phyloP scores from a whole-genome alignment of 2,888 invertebrate genomes.

The Tachina grossa region DNA sequence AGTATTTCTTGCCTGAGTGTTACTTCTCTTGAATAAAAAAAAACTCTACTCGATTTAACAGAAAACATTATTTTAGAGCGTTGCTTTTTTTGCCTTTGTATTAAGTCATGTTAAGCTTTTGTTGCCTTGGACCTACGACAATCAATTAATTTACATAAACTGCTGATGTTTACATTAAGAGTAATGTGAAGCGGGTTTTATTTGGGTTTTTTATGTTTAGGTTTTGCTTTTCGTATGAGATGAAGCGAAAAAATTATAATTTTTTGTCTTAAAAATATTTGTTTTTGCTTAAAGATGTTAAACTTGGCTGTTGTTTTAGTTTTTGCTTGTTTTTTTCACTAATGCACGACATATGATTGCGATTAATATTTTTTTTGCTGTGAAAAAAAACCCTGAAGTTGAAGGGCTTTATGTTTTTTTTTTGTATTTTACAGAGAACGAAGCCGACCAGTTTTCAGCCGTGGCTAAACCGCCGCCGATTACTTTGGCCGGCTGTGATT shows the following conservation, averaged over 20 bases:
- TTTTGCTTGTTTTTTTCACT: not conserved
- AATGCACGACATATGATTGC: not conserved
- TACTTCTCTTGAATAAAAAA: no score
- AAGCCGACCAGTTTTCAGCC: no score
- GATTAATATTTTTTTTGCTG: not conserved
- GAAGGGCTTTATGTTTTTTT: not conserved
- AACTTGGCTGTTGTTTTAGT: not conserved
- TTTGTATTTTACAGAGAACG: no score
- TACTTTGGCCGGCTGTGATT: no score
- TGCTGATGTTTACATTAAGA: constrained; percentile 6
- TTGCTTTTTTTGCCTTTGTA: not conserved
- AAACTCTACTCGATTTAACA: not conserved
- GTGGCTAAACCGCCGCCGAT: no score
- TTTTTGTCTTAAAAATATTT: not conserved
- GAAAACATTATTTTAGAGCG: constrained; percentile 1
- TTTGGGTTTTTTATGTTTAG: not conserved
- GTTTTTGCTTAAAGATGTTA: constrained; percentile 17
- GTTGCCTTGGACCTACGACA: not conserved
- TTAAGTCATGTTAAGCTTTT: not conserved
- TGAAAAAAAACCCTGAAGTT: not conserved
- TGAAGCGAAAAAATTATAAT: not conserved
- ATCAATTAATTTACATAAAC: constrained; percentile 28
- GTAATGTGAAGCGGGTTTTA: not conserved
- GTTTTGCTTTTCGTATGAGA: not conserved
- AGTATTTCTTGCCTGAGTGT: no score